Percentiles rank a stretch among this genome's conserved stretches.
phyloP scores from a whole-genome alignment of 2,113 vertebrate genomes.

The Hypanus sabinus region DNA sequence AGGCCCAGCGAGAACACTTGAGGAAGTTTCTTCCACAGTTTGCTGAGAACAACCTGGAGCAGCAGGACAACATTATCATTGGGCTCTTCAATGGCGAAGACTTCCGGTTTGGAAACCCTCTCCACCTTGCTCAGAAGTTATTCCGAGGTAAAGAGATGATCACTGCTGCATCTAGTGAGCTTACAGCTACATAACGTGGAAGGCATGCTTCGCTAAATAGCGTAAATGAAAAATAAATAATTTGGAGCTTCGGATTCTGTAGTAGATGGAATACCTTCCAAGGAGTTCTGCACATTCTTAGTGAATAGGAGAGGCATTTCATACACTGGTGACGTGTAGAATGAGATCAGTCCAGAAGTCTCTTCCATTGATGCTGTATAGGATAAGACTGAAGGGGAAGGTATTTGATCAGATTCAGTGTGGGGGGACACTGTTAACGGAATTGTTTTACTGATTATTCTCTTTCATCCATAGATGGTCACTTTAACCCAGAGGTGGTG shows the following conservation, averaged over 20 bases:
- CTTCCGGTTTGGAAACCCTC: constrained; percentile 84
- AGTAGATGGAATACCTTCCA: background rate
- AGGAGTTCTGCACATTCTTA: background rate
- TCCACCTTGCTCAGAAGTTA: constrained; percentile 86
- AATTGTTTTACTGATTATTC: background rate
- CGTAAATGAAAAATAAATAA: background rate
- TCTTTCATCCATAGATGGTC: constrained; percentile 65
- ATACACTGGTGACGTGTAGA: no score
- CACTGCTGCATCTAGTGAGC: no score
- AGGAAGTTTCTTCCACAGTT: constrained; percentile 82
- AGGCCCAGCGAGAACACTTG: constrained; percentile 78
- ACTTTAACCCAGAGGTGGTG: constrained; percentile 93
- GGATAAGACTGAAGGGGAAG: no score
- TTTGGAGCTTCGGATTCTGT: background rate
- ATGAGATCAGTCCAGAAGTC: no score
- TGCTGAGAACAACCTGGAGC: constrained; percentile 64
- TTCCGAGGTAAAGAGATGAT: constrained; percentile 70
- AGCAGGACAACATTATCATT: constrained; percentile 66
- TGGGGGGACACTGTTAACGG: no score
- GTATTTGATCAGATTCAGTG: no score
- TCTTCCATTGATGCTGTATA: no score
- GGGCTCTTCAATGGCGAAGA: constrained; percentile 76
- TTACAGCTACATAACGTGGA: background rate
- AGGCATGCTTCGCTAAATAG: background rate
- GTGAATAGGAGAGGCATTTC: background rate